phyloP scores from a whole-genome alignment of 2,113 vertebrate genomes.

The Cottus gobio region DNA sequence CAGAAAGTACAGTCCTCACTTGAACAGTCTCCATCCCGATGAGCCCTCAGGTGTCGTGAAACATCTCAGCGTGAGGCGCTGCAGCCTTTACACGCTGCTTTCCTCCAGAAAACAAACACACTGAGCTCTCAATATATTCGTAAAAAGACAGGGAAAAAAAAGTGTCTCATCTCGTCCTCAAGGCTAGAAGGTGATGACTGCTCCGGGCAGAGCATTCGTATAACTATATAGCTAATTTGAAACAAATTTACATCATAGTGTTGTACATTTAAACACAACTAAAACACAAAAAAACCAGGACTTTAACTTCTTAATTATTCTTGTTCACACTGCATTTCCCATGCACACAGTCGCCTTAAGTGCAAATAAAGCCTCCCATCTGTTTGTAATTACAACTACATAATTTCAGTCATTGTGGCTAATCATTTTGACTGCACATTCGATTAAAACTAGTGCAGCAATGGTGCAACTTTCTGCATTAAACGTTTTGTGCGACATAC shows the following conservation, averaged over 20 bases:
- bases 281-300: conserved; percentile 81
- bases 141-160: neutral
- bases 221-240: conserved; percentile 97
- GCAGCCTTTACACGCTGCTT: conserved; percentile 31
- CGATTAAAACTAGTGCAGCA: conserved; percentile 94
- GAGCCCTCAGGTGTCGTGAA: conserved; percentile 58
- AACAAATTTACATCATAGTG: conserved; percentile 97
- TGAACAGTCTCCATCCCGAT: conserved; percentile 33
- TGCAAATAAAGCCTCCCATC: conserved; percentile 99
- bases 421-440: conserved; percentile 99
- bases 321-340: conserved; percentile 98
- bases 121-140: conserved; percentile 42
- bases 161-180: conserved; percentile 26
- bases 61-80: conserved; percentile 39
- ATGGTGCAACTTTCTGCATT: conserved; percentile 51
- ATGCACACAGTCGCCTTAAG: conserved; percentile 95
- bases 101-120: conserved; percentile 52
- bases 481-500: conserved; percentile 25
- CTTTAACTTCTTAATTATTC: conserved; percentile 99
- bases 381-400: conserved; percentile 99
- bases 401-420: conserved; percentile 98
- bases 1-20: conserved; percentile 29
- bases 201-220: conserved; percentile 88
- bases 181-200: conserved; percentile 42
- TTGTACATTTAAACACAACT: conserved; percentile 95